Percentiles rank a stretch among this genome's conserved stretches.
phyloP scores from a whole-genome alignment of 2,797 vertebrate species.

The Hipposideros larvatus region DNA sequence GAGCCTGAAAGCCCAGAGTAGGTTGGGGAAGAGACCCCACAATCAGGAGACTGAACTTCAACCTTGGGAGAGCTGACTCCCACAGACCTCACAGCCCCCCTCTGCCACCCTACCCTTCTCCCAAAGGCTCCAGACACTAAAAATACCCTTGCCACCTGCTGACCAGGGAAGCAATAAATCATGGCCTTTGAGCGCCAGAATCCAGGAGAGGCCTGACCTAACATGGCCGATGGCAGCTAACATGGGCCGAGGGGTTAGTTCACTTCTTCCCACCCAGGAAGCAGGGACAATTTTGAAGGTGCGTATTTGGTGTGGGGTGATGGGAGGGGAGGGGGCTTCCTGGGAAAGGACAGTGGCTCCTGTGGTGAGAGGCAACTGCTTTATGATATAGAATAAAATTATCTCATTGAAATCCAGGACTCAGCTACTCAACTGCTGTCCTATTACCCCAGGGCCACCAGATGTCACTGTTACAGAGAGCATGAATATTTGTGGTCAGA shows the following conservation, averaged over 20 bases:
- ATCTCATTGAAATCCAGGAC: neutral
- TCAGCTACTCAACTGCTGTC: neutral
- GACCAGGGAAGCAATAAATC: conserved; percentile 37
- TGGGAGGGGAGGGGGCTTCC: neutral
- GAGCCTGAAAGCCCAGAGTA: neutral
- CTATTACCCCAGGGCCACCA: conserved; percentile 22
- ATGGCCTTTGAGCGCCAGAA: conserved; percentile 6
- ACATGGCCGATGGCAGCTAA: neutral
- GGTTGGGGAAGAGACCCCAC: neutral
- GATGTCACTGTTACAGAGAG: conserved; percentile 68
- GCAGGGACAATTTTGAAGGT: neutral
- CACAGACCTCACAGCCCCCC: neutral
- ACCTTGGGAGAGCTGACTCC: neutral
- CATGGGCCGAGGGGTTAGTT: neutral
- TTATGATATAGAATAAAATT: neutral
- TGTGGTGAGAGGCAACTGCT: neutral
- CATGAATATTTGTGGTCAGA: neutral
- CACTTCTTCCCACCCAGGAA: neutral
- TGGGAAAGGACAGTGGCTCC: neutral
- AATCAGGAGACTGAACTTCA: neutral
- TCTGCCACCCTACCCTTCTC: neutral
- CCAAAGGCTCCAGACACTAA: conserved; percentile 54
- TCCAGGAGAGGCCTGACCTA: neutral
- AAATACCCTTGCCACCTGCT: conserved; percentile 71
- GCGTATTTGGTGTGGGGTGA: neutral